These are phyloP conservation scores for Eumerus sabulonum DNA, from an alignment of 2,888 invertebrate species.

Conservation along the genomic window DNA sequence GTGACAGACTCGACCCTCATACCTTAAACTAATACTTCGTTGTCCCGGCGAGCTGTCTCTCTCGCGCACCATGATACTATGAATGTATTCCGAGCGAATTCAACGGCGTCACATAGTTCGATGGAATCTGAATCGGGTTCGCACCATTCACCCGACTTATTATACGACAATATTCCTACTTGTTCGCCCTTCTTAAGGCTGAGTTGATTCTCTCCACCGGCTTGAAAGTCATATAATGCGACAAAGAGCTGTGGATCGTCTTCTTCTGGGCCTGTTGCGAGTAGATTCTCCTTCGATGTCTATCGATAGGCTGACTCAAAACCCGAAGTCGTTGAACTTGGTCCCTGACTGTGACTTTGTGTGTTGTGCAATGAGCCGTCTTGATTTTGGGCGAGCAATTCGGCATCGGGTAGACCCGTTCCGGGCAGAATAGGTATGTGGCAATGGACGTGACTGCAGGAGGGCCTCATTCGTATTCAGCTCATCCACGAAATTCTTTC, in stretches of 20 bases:
- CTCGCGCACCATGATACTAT: slow-evolving; percentile 98
- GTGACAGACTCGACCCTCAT: slow-evolving; percentile 98
- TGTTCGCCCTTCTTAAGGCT: slow-evolving; percentile 97
- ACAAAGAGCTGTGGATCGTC: slow-evolving; percentile 98
- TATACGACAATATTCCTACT: slow-evolving; percentile 97
- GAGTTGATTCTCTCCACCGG: slow-evolving; percentile 98
- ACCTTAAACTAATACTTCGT: slow-evolving; percentile 87
- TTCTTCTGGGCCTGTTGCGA: slow-evolving; percentile 91
- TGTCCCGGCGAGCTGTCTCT: slow-evolving; percentile 98
- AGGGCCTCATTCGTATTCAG: slow-evolving; percentile 86
- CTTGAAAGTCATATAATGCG: slow-evolving; percentile 98
- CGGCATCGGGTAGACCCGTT: slow-evolving; percentile 82
- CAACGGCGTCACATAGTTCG: slow-evolving; percentile 98
- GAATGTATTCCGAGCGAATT: slow-evolving; percentile 99
- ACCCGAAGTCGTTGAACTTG: slow-evolving; percentile 76
- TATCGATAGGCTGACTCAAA: slow-evolving; percentile 84
- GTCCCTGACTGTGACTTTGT: slow-evolving; percentile 76
- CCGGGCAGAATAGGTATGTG: slow-evolving; percentile 90
- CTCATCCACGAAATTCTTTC: slow-evolving; percentile 77
- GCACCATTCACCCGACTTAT: slow-evolving; percentile 99
- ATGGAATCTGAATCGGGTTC: slow-evolving; percentile 96
- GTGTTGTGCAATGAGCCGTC: slow-evolving; percentile 79
- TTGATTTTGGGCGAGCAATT: slow-evolving; percentile 74
- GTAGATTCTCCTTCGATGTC: slow-evolving; percentile 97
- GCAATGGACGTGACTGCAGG: slow-evolving; percentile 94